Evolutionary conservation across 2,888 invertebrate species (phyloP).

Genomic region (Notocelia uddmanniana): DNA sequence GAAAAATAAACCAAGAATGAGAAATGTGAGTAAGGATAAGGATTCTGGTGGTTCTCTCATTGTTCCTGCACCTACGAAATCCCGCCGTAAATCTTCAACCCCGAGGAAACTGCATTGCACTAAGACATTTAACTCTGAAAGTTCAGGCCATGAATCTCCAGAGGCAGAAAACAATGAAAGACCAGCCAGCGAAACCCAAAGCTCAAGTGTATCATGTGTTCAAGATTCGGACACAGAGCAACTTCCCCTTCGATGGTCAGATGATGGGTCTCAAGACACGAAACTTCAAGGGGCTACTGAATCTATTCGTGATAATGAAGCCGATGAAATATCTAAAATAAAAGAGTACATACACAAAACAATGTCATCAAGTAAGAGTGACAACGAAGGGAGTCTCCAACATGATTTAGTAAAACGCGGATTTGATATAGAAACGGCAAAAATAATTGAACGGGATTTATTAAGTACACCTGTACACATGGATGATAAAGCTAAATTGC

Average conservation of each 20-base stretch:
- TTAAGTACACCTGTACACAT: constrained; percentile 63
- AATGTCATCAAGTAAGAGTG: not conserved
- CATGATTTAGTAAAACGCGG: constrained; percentile 75
- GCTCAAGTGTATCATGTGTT: constrained; percentile 49
- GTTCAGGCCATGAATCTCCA: constrained; percentile 63
- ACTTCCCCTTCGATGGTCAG: constrained; percentile 72
- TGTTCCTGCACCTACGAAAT: constrained; percentile 68
- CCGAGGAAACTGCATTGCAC: constrained; percentile 78
- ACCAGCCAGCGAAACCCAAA: constrained; percentile 50
- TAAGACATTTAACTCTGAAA: constrained; percentile 70
- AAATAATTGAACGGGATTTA: constrained; percentile 78
- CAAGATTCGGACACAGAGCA: constrained; percentile 74
- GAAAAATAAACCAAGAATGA: constrained; percentile 48
- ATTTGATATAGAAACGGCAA: constrained; percentile 78
- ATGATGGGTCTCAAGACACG: constrained; percentile 73
- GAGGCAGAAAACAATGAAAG: constrained; percentile 54
- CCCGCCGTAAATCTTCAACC: constrained; percentile 81
- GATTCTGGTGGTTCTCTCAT: constrained; percentile 47
- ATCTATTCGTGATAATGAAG: constrained; percentile 55
- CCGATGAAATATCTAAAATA: constrained; percentile 76
- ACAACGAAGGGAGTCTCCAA: constrained; percentile 62
- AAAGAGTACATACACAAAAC: constrained; percentile 70
- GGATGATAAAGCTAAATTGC: constrained; percentile 47
- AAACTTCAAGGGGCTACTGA: constrained; percentile 56
- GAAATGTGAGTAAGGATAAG: constrained; percentile 61